A percentile compares a stretch with the other conserved stretches of the same genome.
Evolutionary conservation across 2,888 invertebrate genomes (phyloP).

Genomic region (Scelioninae gen. 2): DNA sequence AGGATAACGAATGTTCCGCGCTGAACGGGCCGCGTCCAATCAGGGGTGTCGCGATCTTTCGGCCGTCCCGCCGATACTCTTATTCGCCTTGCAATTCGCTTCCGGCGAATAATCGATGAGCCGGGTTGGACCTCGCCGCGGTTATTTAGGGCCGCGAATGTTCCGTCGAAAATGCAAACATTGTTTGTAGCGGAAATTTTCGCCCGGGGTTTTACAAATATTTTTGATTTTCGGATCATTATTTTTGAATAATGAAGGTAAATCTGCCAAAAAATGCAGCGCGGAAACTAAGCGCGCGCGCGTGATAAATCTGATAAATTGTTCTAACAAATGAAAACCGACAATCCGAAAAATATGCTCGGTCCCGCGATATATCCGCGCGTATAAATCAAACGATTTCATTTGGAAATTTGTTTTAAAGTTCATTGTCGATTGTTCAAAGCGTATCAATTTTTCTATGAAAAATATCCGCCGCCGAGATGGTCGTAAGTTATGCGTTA

Average conservation of each 20-base stretch:
- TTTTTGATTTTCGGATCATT: slow-evolving; percentile 25
- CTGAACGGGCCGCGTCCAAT: slow-evolving; percentile 21
- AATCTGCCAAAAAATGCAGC: slow-evolving; percentile 36
- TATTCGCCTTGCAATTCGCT: neutral
- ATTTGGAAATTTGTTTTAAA: slow-evolving; percentile 57
- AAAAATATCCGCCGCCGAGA: slow-evolving; percentile 59
- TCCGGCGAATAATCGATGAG: slow-evolving; percentile 2
- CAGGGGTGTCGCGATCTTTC: slow-evolving; percentile 14
- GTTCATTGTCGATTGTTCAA: slow-evolving; percentile 50
- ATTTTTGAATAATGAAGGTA: slow-evolving; percentile 44
- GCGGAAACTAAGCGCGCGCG: slow-evolving; percentile 29
- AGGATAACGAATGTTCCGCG: slow-evolving; percentile 48
- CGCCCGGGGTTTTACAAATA: slow-evolving; percentile 19
- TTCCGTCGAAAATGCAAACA: slow-evolving; percentile 25
- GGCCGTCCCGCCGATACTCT: neutral
- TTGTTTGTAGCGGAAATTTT: slow-evolving; percentile 33
- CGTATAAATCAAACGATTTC: slow-evolving; percentile 49
- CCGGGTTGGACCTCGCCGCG: neutral
- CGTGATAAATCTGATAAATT: slow-evolving; percentile 43
- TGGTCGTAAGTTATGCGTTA: slow-evolving; percentile 57
- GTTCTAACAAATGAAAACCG: slow-evolving; percentile 49
- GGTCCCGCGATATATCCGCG: slow-evolving; percentile 21
- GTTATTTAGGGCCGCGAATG: slow-evolving; percentile 21
- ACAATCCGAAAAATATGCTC: slow-evolving; percentile 45
- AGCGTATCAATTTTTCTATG: slow-evolving; percentile 58